Conservation (phyloP, 2,113 vertebrate species). For the Dermatemys mawii region DNA sequence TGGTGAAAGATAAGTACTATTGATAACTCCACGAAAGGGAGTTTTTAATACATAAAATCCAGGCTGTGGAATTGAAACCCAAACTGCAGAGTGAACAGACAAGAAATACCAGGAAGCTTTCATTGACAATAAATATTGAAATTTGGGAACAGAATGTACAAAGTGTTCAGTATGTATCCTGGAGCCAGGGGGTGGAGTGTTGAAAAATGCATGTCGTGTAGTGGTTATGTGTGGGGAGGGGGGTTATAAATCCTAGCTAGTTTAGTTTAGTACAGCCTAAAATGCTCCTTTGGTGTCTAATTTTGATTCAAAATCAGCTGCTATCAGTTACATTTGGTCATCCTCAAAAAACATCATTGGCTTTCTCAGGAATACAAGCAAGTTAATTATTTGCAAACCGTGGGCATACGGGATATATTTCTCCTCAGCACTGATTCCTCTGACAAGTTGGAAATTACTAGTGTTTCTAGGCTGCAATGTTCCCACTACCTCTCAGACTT, state of each 20-base stretch:
- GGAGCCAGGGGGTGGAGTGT: neutral
- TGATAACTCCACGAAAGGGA: neutral
- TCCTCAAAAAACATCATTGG: neutral
- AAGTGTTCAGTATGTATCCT: neutral
- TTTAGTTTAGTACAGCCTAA: neutral
- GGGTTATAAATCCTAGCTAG: neutral
- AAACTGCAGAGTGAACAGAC: neutral
- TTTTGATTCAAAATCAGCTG: neutral
- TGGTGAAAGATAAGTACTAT: neutral
- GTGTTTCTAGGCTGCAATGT: neutral
- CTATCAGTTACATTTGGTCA: neutral
- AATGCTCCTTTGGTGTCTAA: neutral
- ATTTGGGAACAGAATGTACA: neutral
- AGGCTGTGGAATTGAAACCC: neutral
- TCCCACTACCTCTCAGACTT: neutral
- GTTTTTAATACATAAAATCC: neutral
- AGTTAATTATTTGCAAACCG: neutral
- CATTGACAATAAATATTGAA: neutral
- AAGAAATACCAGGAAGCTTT: neutral
- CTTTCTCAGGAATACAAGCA: neutral
- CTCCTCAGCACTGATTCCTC: neutral
- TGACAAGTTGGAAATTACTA: neutral
- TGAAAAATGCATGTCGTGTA: neutral
- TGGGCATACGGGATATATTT: neutral
- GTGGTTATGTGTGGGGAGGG: accelerated